Evolutionary conservation across 2,113 vertebrate species (phyloP), one percentile per base, ranked within the genome.

Genomic region (Romanogobio albipinnatus): DNA sequence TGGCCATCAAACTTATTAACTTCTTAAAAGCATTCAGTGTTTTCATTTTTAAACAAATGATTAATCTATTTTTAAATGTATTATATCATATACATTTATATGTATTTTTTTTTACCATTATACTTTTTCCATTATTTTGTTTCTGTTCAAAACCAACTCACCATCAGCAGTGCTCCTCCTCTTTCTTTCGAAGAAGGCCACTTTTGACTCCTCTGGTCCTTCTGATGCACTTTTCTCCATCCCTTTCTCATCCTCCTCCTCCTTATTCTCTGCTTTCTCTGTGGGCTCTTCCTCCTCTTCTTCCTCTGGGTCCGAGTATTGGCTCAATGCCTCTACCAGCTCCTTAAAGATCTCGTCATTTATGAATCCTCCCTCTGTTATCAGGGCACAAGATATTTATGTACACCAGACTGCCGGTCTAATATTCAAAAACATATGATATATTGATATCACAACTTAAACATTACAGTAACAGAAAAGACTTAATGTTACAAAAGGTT

Each of bases 291-390:
- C 95, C 80, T 96, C 95, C 36, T 95, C 96, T 24, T 97, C 96
- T 7, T 97, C 98, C 2, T 98, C 97, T 4, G 97, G 96, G 0
- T 99, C 98, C 0, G 96, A 96, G 85, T 98, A 96, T 74, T 97
- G 97, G 86, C 96, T 97, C 89, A 99, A 90, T 59, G 97, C 97
- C 0, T 98, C 97, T 80, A 99, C 97, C 15, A 99, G 92, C 94
- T 99, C 97, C 91, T 98, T 95, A 88, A 99, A 99, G 85, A 98
- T 95, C 71, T 97, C 96, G 13, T 99, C 97, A 0, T 95, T 98
- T 90, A 99, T 99, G 78, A 99, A 95, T 17, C 98, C 96, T 0
- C 98, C 97, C 36, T 96, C 97, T 82, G 91, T 77, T 47, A 49
- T 45, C 36, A 58, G 29, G 49, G 24, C 43, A 84, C 75, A 81